These are phyloP conservation scores for Diorhabda elongata DNA, from an alignment of 1,140 invertebrate genomes.

Conservation along the genomic window DNA sequence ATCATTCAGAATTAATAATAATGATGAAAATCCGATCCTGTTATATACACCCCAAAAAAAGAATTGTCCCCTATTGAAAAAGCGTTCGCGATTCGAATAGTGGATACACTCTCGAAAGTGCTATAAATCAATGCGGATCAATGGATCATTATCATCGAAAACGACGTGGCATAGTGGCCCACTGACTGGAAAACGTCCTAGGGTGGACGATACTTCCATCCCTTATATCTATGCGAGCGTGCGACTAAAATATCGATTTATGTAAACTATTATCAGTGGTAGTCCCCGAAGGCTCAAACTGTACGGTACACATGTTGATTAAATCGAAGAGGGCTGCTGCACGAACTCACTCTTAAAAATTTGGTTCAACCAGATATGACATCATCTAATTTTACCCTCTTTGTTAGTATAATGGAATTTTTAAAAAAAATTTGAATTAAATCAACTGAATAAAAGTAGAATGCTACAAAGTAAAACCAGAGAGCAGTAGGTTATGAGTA, in stretches of 20 bases:
- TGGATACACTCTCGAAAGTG: conserved; percentile 30
- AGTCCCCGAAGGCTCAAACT: neutral
- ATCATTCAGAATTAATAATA: neutral
- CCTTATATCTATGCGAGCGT: neutral
- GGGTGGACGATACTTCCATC: conserved; percentile 13
- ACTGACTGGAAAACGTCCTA: conserved; percentile 32
- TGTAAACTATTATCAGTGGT: conserved; percentile 7
- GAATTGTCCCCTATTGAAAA: neutral
- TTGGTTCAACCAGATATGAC: no score
- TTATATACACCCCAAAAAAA: neutral
- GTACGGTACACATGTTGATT: no score
- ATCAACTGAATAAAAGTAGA: no score
- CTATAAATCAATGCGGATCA: conserved; percentile 39
- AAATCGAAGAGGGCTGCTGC: no score
- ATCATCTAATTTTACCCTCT: no score
- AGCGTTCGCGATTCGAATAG: neutral
- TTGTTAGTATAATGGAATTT: no score
- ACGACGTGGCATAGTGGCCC: conserved; percentile 34
- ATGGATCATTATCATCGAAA: conserved; percentile 35
- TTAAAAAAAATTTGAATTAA: no score
- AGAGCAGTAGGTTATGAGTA: no score
- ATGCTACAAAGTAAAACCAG: no score
- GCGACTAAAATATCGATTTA: conserved; percentile 13
- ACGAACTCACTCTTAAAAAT: no score
- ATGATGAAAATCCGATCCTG: neutral